Evolutionary conservation across 2,888 invertebrate genomes (phyloP), one percentile per base, ranked within the genome.

Genomic region (Microchrysa polita): DNA sequence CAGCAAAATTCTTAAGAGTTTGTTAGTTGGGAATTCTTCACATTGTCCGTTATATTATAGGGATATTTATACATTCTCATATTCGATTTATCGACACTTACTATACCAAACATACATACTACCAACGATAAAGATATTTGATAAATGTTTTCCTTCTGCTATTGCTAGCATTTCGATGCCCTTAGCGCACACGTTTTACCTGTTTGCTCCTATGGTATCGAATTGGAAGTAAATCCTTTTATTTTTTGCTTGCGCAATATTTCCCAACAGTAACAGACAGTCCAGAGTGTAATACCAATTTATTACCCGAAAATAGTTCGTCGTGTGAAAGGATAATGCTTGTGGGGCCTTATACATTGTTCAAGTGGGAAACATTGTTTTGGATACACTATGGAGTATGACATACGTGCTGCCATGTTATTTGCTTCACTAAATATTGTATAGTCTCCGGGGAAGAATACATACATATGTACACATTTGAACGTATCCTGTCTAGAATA

Each of bases 51-150:
- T n/a, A n/a, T n/a, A n/a, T n/a, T n/a, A n/a, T n/a, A n/a, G n/a
- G n/a, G n/a, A n/a, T n/a, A n/a, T n/a, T n/a, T n/a, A n/a, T n/a
- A n/a, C n/a, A n/a, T n/a, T n/a, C n/a, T n/a, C n/a, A n/a, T n/a
- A n/a, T n/a, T 69, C 69, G 69, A 69, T 69, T 55, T 57, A 69
- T 69, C 69, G 69, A 69, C 40, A 69, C 57, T 40, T 52, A n/a
- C n/a, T n/a, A n/a, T 20, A 34, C 57, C 34, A 16, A 55, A 52
- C 20, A 55, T 34, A 22, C 65, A 63, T 18, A 14, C 22, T 61
- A 16, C n/a, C n/a, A n/a, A 22, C 22, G 27, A 48, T 65, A 14
- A 44, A 23, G 23, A 40, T 61, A 40, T 60, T 65, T 65, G 65
- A 65, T 65, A 65, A 65, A 65, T 65, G 65, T n/a, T 23, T 61